Evolutionary conservation across 2,797 vertebrate genomes (phyloP).

Genomic region (Myotis pilosus): DNA sequence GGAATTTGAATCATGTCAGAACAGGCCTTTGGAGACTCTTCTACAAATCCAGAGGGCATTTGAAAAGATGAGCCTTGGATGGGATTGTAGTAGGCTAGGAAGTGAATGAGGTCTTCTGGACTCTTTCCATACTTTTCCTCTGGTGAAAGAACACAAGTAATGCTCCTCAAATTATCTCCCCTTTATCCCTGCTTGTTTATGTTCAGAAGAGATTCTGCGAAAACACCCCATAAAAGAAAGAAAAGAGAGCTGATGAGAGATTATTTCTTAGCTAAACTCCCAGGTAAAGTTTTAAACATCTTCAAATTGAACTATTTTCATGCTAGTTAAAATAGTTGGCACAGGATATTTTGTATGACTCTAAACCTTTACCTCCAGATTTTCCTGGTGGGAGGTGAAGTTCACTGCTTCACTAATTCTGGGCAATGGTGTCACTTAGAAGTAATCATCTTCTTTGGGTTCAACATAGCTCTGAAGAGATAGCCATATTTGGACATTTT

Average conservation of each 20-base stretch:
- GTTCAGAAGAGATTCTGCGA: constrained; percentile 43
- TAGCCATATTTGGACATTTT: constrained; percentile 60
- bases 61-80: constrained; percentile 26
- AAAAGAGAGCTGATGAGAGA: constrained; percentile 25
- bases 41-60: constrained; percentile 31
- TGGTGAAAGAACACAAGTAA: not conserved
- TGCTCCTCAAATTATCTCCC: constrained; percentile 23
- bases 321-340: constrained; percentile 33
- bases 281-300: constrained; percentile 61
- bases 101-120: constrained; percentile 2
- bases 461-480: constrained; percentile 53
- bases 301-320: constrained; percentile 30
- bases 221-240: constrained; percentile 53
- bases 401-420: not conserved
- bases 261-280: constrained; percentile 48
- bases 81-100: not conserved
- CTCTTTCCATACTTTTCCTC: constrained; percentile 16
- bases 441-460: constrained; percentile 52
- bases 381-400: not conserved
- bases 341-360: not conserved
- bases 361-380: not conserved
- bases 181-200: constrained; percentile 16
- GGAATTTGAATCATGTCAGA: constrained; percentile 5
- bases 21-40: not conserved
- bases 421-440: not conserved